Evolutionary conservation across 2,113 vertebrate genomes (phyloP).

Genomic region (Colistium nudipinnis): DNA sequence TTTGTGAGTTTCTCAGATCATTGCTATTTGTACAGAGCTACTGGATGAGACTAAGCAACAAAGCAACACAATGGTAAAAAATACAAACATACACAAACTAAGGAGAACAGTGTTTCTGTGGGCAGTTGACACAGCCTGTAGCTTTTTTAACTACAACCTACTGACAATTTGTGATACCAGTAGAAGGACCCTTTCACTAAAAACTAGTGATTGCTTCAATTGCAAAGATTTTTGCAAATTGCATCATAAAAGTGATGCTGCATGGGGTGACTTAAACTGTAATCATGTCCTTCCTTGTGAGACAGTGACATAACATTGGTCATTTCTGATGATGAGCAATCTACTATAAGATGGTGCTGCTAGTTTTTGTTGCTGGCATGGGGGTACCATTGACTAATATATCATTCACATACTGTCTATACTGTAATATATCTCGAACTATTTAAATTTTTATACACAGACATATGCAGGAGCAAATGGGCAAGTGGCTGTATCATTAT

Average conservation of each 20-base stretch:
- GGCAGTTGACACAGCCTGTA: background rate
- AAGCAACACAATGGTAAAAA: background rate
- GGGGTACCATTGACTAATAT: too few species aligned
- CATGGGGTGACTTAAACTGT: background rate
- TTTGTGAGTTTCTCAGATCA: background rate
- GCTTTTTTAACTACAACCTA: background rate
- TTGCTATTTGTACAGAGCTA: background rate
- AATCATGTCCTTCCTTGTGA: background rate
- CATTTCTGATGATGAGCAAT: too few species aligned
- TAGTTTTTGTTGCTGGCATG: background rate
- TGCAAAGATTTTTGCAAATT: too few species aligned
- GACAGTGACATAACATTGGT: background rate
- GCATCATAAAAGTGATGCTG: background rate
- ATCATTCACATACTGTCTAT: background rate
- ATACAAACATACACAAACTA: too few species aligned
- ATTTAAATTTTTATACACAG: constrained; percentile 16
- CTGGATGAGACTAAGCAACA: background rate
- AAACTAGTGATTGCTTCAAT: background rate
- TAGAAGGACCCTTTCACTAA: background rate
- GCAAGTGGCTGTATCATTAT: constrained; percentile 28
- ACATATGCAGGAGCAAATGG: constrained; percentile 36
- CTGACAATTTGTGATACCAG: background rate
- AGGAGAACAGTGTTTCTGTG: too few species aligned
- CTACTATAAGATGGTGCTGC: background rate
- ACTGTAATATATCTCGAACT: background rate